Evolutionary conservation across 1,140 invertebrate species (phyloP), one percentile per base, ranked within the genome.

Genomic region (Heliconius hewitsoni): DNA sequence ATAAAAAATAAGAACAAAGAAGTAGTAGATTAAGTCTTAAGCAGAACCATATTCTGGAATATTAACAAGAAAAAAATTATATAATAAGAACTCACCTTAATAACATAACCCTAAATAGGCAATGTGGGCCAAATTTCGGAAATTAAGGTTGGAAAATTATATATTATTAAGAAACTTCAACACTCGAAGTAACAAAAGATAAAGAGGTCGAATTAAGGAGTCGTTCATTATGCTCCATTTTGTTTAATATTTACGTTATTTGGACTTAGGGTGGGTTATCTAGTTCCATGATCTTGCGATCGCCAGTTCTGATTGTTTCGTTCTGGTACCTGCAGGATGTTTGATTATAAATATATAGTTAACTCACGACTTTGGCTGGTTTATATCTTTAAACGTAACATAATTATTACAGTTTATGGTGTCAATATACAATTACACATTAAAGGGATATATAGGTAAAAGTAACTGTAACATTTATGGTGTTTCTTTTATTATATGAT

Each of bases 131-230:
- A 77, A 50, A 88, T 88, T 91, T 91, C 86, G 87, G 87, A 89
- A 90, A 91, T 90, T 86, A 86, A 85, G 85, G 87, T 90, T 91
- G 83, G 81, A 79, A 93, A 94, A 94, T 94, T 91, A 91, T 82
- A 94, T 93, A 86, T 93, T 92, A 94, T 94, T 93, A 93, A 88
- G 85, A 87, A 87, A 90, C 91, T 93, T 93, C 91, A 92, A 93
- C 93, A 94, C 91, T 86, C 84, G 85, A 83, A 89, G 87, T 85
- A 91, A 88, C 89, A 90, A 93, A 93, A 94, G 91, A 93, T 93
- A 94, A 94, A 93, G 87, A 90, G 84, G 85, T 84, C 77, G 85
- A 91, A 94, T 93, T 93, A 93, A 93, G 87, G 87, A 89, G 86
- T 90, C 80, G 86, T 87, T 90, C 87, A 92, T 93, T 91, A 88